Base-by-base conservation (phyloP, 2,888 invertebrate species). In the Hofmannophila pseudospretella region DNA sequence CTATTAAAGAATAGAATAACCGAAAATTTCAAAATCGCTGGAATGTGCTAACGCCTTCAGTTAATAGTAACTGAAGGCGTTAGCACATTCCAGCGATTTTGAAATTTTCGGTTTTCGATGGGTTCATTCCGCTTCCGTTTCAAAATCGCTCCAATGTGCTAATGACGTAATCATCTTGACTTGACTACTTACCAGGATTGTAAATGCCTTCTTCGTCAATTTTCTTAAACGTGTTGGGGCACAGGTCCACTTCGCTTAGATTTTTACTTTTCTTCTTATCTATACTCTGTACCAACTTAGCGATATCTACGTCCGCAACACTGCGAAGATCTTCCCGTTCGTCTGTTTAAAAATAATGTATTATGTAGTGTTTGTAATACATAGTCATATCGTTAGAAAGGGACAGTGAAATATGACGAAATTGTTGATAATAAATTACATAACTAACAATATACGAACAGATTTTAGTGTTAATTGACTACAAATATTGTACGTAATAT, bases 281-380 rank as follows among this genome's bases (percentile, higher is more conserved):
- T 2, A 79, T 73, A 31, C 61, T 72, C 42, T 79, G 72, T 2
- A 85, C 78, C 13, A 86, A 58, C 47, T 86, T 86, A 1, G 85
- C 84, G 16, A 86, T 85, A 42, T 86, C 86, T 2, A 86, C 81
- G 41, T 76, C 79, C 4, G 86, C 69, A 1, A 86, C 85, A 47
- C 85, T 73, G 13, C 85, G 78, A 0, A 86, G 68, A 41, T 86
- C 86, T 51, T 86, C 85, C 9, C 86, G 68, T 61, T 86, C 86
- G 62, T 86, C 86, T 86, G 57, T 44, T n/a, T 11, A 29, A 4
- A 13, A 20, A 35, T 20, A 36, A 16, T 4, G 3, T 16, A 5
- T 16, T 16, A 16, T 16, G 3, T 16, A 16, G 16, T 16, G 16
- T 16, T 16, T 16, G 16, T 16, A 16, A 16, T 3, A 4, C 5